Evolutionary conservation across 1,140 invertebrate species (phyloP), one percentile per base, ranked within the genome.

Genomic region (Leptoteleia sp.): DNA sequence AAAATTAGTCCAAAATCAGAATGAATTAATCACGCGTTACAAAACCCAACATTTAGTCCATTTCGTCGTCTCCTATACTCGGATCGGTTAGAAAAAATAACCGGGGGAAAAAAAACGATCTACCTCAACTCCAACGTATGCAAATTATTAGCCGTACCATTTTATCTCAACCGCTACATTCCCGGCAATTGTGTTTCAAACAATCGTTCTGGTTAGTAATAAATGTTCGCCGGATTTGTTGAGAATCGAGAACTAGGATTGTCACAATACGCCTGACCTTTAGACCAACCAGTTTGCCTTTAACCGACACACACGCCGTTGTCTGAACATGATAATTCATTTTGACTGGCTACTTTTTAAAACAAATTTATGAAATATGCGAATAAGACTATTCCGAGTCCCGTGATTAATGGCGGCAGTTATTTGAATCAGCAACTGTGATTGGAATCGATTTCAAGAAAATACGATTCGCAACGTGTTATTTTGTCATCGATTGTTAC

Each of bases 241-340:
- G 52, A 33, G 48, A 52, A 71, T 77, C 50, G 64, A 76, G 54
- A 47, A 68, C 54, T 75, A 65, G 64, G 70, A 55, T 75, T 79
- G 76, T 79, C 76, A 72, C 57, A 72, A 62, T 68, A 43, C 40
- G 47, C 1, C 64, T 79, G 70, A 79, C 76, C 76, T 79, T 65
- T 75, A 27, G 43, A 43, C 35, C 35, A 67, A 75, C 76, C 70
- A 79, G 76, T 79, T 79, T 79, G 64, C 59, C 50, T 79, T 70
- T 79, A 73, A 47, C 42, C 35, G 27, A 65, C 65, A 70, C 52
- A 29, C 43, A 29, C 33, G 38, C 22, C 22, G 52, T 50, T 13
- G 62, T 35, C 52, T 27, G 65, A 37, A 59, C 71, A 61, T 71
- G 71, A 80, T 64, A 71, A 61, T 76, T 67, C 67, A 76, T 71